Evolutionary conservation across 2,797 vertebrate genomes (phyloP).

Genomic region (Arrhamphus sclerolepis): DNA sequence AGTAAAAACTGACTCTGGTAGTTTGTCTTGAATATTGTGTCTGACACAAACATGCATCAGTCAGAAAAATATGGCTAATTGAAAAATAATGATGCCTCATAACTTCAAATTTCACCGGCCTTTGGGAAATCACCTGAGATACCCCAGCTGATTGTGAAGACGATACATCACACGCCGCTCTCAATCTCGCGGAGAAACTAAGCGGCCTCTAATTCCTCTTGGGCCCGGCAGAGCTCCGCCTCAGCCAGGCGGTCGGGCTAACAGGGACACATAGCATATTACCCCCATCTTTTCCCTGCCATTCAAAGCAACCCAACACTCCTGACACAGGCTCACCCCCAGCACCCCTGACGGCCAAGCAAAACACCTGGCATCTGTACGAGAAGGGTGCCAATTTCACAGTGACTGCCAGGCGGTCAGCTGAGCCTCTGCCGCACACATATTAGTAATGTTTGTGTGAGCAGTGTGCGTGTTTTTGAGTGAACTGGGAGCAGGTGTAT

Average conservation of each 20-base stretch:
- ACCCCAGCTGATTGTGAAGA: conserved; percentile 1
- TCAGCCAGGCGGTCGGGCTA: conserved; percentile 32
- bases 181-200: conserved; percentile 26
- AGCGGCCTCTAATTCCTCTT: conserved; percentile 36
- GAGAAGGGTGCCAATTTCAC: conserved; percentile 68
- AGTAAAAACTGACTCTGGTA: conserved; percentile 4
- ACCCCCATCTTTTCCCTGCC: conserved; percentile 48
- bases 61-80: conserved; percentile 18
- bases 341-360: conserved; percentile 66
- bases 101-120: not conserved
- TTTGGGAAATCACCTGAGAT: conserved; percentile 35
- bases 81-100: conserved; percentile 18
- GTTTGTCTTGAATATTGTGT: conserved; percentile 11
- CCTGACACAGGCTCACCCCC: conserved; percentile 52
- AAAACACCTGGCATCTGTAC: conserved; percentile 80
- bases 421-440: conserved; percentile 53
- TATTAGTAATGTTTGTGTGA: conserved; percentile 29
- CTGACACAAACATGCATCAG: conserved; percentile 6
- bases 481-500: conserved; percentile 36
- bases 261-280: conserved; percentile 51
- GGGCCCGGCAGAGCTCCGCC: conserved; percentile 5
- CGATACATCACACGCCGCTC: conserved; percentile 19
- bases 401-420: conserved; percentile 69
- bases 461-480: conserved; percentile 16
- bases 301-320: conserved; percentile 66